Conservation (phyloP, 2,888 invertebrate genomes). For the Acanthacorydalis orientalis region DNA sequence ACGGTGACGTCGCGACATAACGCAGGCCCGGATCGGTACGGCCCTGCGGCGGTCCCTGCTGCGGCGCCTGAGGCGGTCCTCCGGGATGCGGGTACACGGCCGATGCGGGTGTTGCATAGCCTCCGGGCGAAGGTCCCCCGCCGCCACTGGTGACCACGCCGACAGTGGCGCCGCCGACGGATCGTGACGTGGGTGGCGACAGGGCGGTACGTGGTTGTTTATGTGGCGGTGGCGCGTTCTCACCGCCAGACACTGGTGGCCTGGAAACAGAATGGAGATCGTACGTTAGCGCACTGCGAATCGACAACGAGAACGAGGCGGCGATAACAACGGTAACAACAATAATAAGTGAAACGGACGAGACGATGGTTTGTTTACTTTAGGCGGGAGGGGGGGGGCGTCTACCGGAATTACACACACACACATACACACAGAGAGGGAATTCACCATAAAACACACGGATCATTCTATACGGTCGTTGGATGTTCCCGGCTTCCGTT, state of each 20-base stretch:
- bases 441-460: no score
- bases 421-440: no score
- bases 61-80: conserved; percentile 23
- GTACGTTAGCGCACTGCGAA: neutral
- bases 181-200: conserved; percentile 7
- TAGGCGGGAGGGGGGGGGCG: no score
- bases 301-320: neutral
- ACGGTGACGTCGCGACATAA: conserved; percentile 16
- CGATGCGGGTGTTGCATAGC: conserved; percentile 4
- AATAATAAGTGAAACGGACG: neutral
- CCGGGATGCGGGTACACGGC: conserved; percentile 8
- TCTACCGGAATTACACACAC: no score
- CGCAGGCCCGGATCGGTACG: conserved; percentile 19
- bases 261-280: conserved; percentile 4
- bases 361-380: no score
- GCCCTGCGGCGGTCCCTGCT: conserved; percentile 17
- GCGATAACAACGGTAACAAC: neutral
- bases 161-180: no score
- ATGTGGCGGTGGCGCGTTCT: conserved; percentile 4
- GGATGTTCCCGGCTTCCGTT: no score
- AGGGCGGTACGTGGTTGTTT: conserved; percentile 8
- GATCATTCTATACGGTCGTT: no score
- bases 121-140: no score
- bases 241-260: conserved; percentile 4
- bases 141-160: no score